These are phyloP conservation scores for Edolisoma coerulescens DNA, from an alignment of 2,113 vertebrate species.

Conservation along the genomic window DNA sequence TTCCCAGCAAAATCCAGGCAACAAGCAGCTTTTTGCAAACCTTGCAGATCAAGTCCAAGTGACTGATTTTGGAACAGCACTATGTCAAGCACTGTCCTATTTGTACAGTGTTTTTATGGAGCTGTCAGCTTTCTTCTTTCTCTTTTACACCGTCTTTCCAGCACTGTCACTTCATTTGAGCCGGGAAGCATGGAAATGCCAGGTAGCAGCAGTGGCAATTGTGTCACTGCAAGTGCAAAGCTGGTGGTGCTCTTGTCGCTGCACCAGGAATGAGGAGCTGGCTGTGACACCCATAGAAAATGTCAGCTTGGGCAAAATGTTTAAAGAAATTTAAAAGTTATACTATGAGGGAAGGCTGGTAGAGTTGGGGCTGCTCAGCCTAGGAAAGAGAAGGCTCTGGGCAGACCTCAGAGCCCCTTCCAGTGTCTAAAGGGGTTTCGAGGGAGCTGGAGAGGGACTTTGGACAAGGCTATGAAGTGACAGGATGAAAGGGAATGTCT, in stretches of 20 bases:
- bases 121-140: conserved; percentile 4
- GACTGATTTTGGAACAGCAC: background rate
- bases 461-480: background rate
- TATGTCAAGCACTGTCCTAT: background rate
- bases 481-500: background rate
- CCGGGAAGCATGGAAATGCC: background rate
- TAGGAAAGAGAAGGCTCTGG: background rate
- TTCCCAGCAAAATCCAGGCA: background rate
- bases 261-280: background rate
- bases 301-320: background rate
- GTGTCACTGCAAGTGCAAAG: background rate
- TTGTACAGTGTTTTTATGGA: background rate
- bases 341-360: background rate
- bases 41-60: conserved; percentile 2
- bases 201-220: background rate
- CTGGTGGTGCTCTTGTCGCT: background rate
- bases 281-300: background rate
- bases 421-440: background rate
- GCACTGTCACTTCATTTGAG: background rate
- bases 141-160: background rate
- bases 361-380: background rate
- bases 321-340: background rate
- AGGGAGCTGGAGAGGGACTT: background rate
- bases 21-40: conserved; percentile 7
- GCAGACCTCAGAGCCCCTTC: background rate